Base-by-base conservation (phyloP, 2,797 vertebrate genomes). In the Pipistrellus pipistrellus region DNA sequence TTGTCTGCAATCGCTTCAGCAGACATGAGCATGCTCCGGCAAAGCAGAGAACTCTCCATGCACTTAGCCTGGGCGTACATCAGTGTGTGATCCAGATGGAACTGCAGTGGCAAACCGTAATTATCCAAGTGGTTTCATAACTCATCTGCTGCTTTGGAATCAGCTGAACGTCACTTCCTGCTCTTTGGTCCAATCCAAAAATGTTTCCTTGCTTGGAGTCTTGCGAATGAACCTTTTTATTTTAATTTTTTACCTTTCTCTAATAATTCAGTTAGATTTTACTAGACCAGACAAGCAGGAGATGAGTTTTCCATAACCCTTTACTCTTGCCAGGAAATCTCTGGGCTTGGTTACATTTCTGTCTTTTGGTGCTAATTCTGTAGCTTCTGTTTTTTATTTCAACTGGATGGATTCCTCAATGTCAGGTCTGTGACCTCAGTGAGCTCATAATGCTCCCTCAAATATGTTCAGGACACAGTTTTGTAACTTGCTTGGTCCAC, bases 231-330 rank as follows among this genome's bases (percentile, higher is more conserved):
- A 95, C 92, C 46, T 14, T 95, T 96, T 93, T 90, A 75, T 94
- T 96, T 90, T 88, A 95, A 82, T 87, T 96, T 96, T 89, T 94
- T 94, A 90, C 85, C 46, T 94, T 97, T 95, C 91, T 96, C 68
- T 96, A 95, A 96, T 97, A 97, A 96, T 96, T 97, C 96, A 96
- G 92, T 97, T 94, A 97, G 72, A 57, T 95, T 97, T 97, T 96
- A 97, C 96, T 95, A 96, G 94, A 94, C 76, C 80, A 96, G 96
- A 97, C 90, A 97, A 89, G 85, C 92, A 96, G 88, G 85, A 97
- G 96, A 97, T 97, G 97, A 96, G 82, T 96, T 97, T 97, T 97
- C 97, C 96, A 97, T 82, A 95, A 84, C 69, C 15, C 27, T 55
- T 94, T 73, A 21, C 93, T 93, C 71, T 94, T 96, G 97, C 96